Evolutionary conservation across 2,888 invertebrate genomes (phyloP).

Genomic region (Taenaris catops): DNA sequence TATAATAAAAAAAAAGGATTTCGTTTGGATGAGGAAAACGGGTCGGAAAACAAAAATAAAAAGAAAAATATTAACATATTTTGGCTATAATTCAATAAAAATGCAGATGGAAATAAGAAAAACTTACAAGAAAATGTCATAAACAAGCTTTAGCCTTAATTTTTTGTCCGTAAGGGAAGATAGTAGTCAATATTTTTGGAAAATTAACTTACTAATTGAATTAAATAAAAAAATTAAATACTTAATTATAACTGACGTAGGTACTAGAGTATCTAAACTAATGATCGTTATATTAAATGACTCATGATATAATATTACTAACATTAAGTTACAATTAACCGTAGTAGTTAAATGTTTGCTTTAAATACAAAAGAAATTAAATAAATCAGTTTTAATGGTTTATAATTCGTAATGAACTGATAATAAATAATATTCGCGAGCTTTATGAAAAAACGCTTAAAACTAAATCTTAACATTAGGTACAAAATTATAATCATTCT

Average conservation of each 20-base stretch:
- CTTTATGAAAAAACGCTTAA: slow-evolving; percentile 70
- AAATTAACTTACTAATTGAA: slow-evolving; percentile 72
- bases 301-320: slow-evolving; percentile 75
- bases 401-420: slow-evolving; percentile 76
- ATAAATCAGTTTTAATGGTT: slow-evolving; percentile 75
- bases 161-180: slow-evolving; percentile 63
- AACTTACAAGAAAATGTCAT: slow-evolving; percentile 77
- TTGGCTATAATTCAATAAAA: slow-evolving; percentile 80
- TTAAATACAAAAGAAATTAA: slow-evolving; percentile 78
- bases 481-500: slow-evolving; percentile 74
- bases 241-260: slow-evolving; percentile 76
- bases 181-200: slow-evolving; percentile 68
- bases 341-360: slow-evolving; percentile 64
- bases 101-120: slow-evolving; percentile 78
- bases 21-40: slow-evolving; percentile 13
- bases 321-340: slow-evolving; percentile 68
- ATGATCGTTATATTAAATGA: slow-evolving; percentile 76
- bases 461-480: slow-evolving; percentile 72
- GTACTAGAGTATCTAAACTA: slow-evolving; percentile 69
- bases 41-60: slow-evolving; percentile 37
- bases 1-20: too few relatives aligned
- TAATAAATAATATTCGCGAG: slow-evolving; percentile 78
- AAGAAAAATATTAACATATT: slow-evolving; percentile 72
- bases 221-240: slow-evolving; percentile 80
- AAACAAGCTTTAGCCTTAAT: slow-evolving; percentile 72